phyloP scores from a whole-genome alignment of 2,888 invertebrate species.

The Dysmachus trigonus region DNA sequence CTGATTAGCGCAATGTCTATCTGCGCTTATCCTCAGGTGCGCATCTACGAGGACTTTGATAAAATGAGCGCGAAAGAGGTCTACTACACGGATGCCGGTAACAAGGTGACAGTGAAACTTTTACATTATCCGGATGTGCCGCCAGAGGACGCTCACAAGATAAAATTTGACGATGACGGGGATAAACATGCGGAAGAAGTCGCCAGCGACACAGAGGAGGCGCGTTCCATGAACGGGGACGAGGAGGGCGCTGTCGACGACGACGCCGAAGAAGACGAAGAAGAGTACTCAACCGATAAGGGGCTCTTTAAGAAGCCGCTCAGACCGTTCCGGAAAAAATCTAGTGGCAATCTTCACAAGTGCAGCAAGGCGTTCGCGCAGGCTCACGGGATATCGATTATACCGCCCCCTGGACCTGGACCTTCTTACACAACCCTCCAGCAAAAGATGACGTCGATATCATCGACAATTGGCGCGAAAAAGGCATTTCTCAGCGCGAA shows the following conservation, averaged over 20 bases:
- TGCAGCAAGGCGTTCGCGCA: constrained; percentile 63
- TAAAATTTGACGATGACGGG: constrained; percentile 59
- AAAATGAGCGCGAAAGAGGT: constrained; percentile 65
- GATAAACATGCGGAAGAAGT: constrained; percentile 12
- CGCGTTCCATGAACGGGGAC: constrained; percentile 40
- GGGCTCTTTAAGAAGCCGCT: constrained; percentile 55
- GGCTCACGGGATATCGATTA: constrained; percentile 61
- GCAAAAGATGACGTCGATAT: background rate
- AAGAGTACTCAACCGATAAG: background rate
- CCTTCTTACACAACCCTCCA: background rate
- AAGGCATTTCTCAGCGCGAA: constrained; percentile 57
- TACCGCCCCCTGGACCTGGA: background rate
- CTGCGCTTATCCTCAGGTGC: constrained; percentile 58
- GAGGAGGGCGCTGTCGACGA: constrained; percentile 36
- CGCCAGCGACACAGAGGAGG: constrained; percentile 37
- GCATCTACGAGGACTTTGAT: constrained; percentile 65
- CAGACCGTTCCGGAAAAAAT: constrained; percentile 59
- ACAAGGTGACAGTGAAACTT: constrained; percentile 62
- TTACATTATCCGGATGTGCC: constrained; percentile 62
- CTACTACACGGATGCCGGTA: constrained; percentile 63
- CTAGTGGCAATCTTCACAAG: constrained; percentile 60
- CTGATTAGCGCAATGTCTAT: constrained; percentile 59
- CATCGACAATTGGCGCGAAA: background rate
- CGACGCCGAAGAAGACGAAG: constrained; percentile 44
- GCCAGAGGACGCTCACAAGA: constrained; percentile 61